Evolutionary conservation across 2,113 vertebrate species (phyloP), one percentile per base, ranked within the genome.

Genomic region (Pelecanoides urinatrix): DNA sequence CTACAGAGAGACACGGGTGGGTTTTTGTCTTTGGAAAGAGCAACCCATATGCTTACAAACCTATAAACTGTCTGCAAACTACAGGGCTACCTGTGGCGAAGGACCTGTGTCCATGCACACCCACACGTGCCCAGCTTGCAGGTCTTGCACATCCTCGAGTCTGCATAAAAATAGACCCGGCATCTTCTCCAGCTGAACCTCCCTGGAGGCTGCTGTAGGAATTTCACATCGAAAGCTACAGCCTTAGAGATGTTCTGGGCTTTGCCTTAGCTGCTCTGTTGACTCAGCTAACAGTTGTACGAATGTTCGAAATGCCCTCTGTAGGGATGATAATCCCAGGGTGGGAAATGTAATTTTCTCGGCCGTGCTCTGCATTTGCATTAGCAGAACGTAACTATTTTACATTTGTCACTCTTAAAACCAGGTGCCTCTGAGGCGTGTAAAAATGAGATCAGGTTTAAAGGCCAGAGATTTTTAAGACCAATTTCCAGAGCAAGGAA

Each of bases 211-310:
- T n/a, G 30, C 87, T 63, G 68, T 22, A 84, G 40, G 92, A 73
- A 78, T 95, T 90, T 88, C 93, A 75, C 91, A 66, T 30, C 6
- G 23, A 92, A 90, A 72, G 42, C 90, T 52, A 34, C 77, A 85
- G 82, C 78, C 87, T 78, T 70, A 49, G 79, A 89, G 87, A 38
- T 12, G 75, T 67, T 42, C 79, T 81, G 91, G 94, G 91, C 77
- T 92, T 87, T 89, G 89, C 89, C 59, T 72, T 38, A 75, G 91
- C 89, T 84, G 95, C 89, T 95, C 94, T 92, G 92, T 87, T 87
- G 91, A 92, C 86, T 94, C 94, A 75, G 86, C 88, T 81, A 94
- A 92, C 83, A 61, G 40, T 2, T 44, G 70, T 45, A 49, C 0
- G 15, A 13, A 59, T 52, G 68, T 81, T 77, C 22, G 2, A 71